Base-by-base conservation (phyloP, 2,797 vertebrate species). In the Epinephelus malabaricus region DNA sequence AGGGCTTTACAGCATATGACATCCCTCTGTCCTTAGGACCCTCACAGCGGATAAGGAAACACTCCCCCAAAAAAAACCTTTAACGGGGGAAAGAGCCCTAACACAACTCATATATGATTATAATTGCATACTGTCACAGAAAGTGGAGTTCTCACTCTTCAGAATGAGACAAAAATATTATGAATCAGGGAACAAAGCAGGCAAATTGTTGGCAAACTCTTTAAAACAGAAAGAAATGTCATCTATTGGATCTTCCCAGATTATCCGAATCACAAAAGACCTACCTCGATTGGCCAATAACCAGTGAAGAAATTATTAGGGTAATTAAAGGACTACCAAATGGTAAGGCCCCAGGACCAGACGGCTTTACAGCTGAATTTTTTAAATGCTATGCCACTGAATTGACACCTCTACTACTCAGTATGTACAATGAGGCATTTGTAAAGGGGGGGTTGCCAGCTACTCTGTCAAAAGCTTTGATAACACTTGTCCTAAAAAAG, bases 111-210 rank as follows among this genome's bases (percentile, higher is more conserved):
- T n/a, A 50, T 50, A n/a, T n/a, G 19, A 50, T 7, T n/a, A 50
- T n/a, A 50, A 50, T 3, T 19, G 49, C 7, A 50, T 50, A 2
- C 8, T n/a, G 15, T 49, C 18, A 50, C 49, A 50, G 19, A 50
- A 50, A n/a, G 6, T 50, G 6, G 49, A 50, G 8, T n/a, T 50
- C 8, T 50, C 11, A 1, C 50, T 65, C 2, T 74, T 55, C 10
- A 65, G 40, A 18, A 34, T 65, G 17, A 56, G n/a, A 56, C 25
- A 56, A 55, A 65, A 47, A 18, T 74, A 46, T n/a, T 65, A 64
- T 9, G 49, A 64, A 21, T 73, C 23, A 17, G 71, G 50, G 6
- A 30, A 74, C 13, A 49, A 65, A 25, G 53, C 53, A 0, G 53
- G 25, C 2, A 65, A 56, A 38, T 5, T 58, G 2, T 11, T 56